Evolutionary conservation across 2,113 vertebrate genomes (phyloP).

Genomic region (Cettia cetti): DNA sequence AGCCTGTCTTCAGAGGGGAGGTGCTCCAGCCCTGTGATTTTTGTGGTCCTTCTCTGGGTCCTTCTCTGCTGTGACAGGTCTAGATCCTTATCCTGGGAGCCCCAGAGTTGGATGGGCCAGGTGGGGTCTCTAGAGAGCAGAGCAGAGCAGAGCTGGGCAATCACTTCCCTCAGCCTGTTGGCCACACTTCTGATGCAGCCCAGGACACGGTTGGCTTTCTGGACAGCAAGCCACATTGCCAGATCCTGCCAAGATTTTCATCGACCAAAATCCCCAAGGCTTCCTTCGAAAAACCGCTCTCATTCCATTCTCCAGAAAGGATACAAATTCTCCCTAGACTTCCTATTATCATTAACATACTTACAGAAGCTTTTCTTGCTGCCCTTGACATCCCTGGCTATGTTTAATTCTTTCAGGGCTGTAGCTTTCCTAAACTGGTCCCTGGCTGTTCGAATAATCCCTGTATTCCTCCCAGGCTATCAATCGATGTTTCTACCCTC

Average conservation of each 20-base stretch:
- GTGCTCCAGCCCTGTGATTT: neutral
- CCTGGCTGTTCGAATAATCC: neutral
- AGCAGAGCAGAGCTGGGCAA: neutral
- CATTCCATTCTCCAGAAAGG: neutral
- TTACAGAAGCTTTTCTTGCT: neutral
- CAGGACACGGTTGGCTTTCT: neutral
- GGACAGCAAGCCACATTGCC: neutral
- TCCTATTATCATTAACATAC: rapidly evolving
- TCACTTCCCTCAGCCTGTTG: neutral
- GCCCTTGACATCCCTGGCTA: neutral
- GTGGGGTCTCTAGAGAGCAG: neutral
- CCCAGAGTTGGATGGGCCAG: neutral
- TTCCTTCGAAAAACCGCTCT: neutral
- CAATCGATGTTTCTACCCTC: neutral
- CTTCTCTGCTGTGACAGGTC: neutral
- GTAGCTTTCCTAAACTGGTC: neutral
- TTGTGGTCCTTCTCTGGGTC: neutral
- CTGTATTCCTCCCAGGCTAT: neutral
- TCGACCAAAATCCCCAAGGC: neutral
- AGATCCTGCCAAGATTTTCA: neutral
- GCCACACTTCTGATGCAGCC: neutral
- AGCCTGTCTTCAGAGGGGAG: neutral
- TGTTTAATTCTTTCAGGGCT: neutral
- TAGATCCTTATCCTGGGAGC: neutral
- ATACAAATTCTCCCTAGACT: neutral